Percentiles rank a stretch among this genome's conserved stretches.
These are phyloP conservation scores for Callyntrura sp. DNA, from an alignment of 2,888 invertebrate species.

Conservation along the genomic window DNA sequence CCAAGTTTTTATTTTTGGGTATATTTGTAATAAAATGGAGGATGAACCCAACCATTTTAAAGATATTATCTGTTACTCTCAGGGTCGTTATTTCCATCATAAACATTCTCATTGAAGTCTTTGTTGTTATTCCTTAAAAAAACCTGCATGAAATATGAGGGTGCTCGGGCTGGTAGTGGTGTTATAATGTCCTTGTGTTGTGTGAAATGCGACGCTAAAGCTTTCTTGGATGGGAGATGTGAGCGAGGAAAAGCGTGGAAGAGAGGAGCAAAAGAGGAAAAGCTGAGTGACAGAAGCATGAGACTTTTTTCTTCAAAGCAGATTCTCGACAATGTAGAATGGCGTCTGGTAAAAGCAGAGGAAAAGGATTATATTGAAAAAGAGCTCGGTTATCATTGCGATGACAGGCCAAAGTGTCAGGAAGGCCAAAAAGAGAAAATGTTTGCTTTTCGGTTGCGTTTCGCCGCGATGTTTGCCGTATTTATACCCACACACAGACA, in stretches of 20 bases:
- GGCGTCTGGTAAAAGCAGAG: conserved; percentile 14
- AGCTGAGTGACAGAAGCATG: conserved; percentile 36
- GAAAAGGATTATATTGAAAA: conserved; percentile 35
- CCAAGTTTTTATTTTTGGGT: not conserved
- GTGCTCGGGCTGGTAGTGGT: not conserved
- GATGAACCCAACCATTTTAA: not conserved
- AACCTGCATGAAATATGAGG: conserved; percentile 33
- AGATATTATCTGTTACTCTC: conserved; percentile 9
- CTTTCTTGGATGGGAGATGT: not conserved
- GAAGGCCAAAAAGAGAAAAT: conserved; percentile 59
- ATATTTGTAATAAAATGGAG: not conserved
- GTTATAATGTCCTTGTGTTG: not conserved
- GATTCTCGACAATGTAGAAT: not conserved
- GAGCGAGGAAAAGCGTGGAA: not conserved
- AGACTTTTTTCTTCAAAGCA: conserved; percentile 31
- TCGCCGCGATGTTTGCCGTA: not conserved
- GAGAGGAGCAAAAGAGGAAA: conserved; percentile 43
- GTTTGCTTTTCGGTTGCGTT: conserved; percentile 34
- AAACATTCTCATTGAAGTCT: not conserved
- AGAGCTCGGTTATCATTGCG: conserved; percentile 40
- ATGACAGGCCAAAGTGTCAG: conserved; percentile 70
- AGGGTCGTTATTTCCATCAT: not conserved
- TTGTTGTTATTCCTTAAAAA: conserved; percentile 21
- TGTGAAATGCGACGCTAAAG: not conserved
- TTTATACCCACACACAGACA: not conserved